phyloP scores from a whole-genome alignment of 92 coral and sea anemone genomes.

The Montipora capitata region DNA sequence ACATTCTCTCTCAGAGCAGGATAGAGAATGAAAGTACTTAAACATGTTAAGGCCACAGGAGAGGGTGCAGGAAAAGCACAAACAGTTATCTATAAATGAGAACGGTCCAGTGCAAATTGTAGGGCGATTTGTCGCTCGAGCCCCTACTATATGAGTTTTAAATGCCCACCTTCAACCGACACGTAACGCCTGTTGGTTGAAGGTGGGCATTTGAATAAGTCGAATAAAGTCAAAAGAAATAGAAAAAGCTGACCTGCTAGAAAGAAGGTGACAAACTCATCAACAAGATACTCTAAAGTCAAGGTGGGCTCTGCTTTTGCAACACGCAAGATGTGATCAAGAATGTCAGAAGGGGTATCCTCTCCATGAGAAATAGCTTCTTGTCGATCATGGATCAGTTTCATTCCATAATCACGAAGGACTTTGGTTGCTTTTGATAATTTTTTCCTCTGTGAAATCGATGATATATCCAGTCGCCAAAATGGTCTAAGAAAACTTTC shows the following conservation, averaged over 20 bases:
- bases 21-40: no score
- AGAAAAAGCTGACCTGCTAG: conserved; percentile 56
- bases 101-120: no score
- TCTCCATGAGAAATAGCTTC: conserved; percentile 62
- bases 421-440: conserved; percentile 53
- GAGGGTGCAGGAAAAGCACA: no score
- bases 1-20: no score
- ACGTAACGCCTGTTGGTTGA: no score
- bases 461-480: conserved; percentile 74
- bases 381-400: conserved; percentile 66
- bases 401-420: conserved; percentile 75
- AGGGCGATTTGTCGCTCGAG: no score
- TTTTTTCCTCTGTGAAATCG: conserved; percentile 52
- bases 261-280: conserved; percentile 21
- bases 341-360: conserved; percentile 66
- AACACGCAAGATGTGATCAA: conserved; percentile 74
- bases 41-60: no score
- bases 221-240: no score
- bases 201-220: no score
- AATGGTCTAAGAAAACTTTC: conserved; percentile 62
- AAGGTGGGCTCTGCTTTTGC: conserved; percentile 63
- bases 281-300: conserved; percentile 73
- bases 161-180: no score
- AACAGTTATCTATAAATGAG: no score
- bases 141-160: no score